A percentile compares a stretch with the other conserved stretches of the same genome.
Conservation (phyloP, 2,113 vertebrate species). For the Psophia crepitans region DNA sequence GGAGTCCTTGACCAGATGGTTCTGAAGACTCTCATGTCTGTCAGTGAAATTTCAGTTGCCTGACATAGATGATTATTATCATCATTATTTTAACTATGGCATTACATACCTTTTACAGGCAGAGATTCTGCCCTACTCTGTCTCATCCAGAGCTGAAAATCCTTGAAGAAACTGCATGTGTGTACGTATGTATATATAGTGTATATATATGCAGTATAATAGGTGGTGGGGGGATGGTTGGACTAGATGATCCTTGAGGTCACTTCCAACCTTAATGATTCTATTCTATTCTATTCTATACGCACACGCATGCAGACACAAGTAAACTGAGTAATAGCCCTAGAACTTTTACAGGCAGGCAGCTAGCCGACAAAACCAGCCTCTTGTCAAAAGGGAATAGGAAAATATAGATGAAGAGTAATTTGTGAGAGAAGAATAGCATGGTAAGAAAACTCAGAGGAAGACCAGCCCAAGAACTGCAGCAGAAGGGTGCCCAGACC, state of each 20-base stretch:
- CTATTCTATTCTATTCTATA: too few relatives aligned
- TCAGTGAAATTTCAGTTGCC: background rate
- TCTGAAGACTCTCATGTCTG: background rate
- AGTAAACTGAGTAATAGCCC: background rate
- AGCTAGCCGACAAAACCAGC: background rate
- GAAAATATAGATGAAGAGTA: background rate
- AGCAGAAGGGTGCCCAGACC: background rate
- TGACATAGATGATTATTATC: background rate
- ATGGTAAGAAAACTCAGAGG: background rate
- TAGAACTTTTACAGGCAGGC: conserved; percentile 6
- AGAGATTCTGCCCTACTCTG: background rate
- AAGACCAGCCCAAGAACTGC: background rate
- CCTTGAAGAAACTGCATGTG: background rate
- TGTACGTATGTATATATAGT: rapidly evolving
- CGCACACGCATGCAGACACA: background rate
- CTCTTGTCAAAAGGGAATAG: background rate
- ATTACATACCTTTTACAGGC: background rate
- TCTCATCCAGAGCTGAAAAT: background rate
- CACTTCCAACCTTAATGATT: too few relatives aligned
- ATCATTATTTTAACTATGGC: background rate
- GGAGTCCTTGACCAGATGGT: background rate
- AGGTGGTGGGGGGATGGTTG: too few relatives aligned
- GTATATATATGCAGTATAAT: too few relatives aligned
- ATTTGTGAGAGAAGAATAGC: background rate
- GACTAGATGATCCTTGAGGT: too few relatives aligned